phyloP scores from a whole-genome alignment of 2,888 invertebrate genomes.

The Deilephila porcellus region DNA sequence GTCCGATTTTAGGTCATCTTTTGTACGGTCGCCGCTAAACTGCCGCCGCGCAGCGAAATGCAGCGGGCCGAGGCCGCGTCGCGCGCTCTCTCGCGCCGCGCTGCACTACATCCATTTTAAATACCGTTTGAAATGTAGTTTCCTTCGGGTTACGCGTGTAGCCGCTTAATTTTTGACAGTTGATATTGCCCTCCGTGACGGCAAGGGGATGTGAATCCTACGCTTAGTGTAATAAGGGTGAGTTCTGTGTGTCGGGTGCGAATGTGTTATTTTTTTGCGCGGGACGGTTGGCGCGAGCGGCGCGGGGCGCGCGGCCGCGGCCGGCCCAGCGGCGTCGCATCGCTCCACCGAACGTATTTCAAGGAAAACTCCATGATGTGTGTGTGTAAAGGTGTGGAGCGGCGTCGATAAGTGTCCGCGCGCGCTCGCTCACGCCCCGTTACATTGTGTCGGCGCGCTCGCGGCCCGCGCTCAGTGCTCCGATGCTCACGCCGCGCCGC shows the following conservation, averaged over 20 bases:
- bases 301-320: slow-evolving; percentile 22
- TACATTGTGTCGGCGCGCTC: slow-evolving; percentile 35
- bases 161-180: slow-evolving; percentile 85
- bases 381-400: slow-evolving; percentile 49
- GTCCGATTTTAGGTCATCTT: slow-evolving; percentile 84
- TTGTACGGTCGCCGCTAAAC: slow-evolving; percentile 78
- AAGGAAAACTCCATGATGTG: slow-evolving; percentile 74
- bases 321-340: slow-evolving; percentile 63
- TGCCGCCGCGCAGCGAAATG: slow-evolving; percentile 79
- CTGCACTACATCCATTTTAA: slow-evolving; percentile 78
- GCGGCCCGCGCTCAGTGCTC: slow-evolving; percentile 47
- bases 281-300: slow-evolving; percentile 74
- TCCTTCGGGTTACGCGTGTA: slow-evolving; percentile 80
- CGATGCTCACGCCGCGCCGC: slow-evolving; percentile 36
- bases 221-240: slow-evolving; percentile 61
- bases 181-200: slow-evolving; percentile 70
- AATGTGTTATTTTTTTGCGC: slow-evolving; percentile 80
- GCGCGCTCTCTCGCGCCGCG: slow-evolving; percentile 69
- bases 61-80: slow-evolving; percentile 82
- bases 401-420: slow-evolving; percentile 60
- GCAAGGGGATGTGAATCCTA: slow-evolving; percentile 74
- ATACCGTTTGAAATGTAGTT: slow-evolving; percentile 77
- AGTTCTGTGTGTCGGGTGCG: slow-evolving; percentile 61
- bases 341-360: slow-evolving; percentile 70
- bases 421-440: slow-evolving; percentile 54